Percentiles rank a stretch among this genome's conserved stretches.
Conservation (phyloP, 2,888 invertebrate species). For the Hesperia comma region DNA sequence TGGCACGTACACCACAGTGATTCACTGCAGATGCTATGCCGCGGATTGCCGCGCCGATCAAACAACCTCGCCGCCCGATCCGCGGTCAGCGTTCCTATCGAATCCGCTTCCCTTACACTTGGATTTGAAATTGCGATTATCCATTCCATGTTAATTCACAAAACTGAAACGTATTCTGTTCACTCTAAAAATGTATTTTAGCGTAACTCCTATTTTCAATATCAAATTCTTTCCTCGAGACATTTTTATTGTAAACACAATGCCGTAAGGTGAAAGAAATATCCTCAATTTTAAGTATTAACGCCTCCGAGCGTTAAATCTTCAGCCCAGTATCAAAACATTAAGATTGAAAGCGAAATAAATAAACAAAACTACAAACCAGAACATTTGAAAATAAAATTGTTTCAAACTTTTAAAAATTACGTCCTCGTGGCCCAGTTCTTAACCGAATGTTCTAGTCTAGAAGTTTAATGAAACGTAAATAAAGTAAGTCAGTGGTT, state of each 20-base stretch:
- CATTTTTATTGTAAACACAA: background rate
- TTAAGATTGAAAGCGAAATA: background rate
- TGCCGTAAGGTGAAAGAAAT: background rate
- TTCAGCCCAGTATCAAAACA: background rate
- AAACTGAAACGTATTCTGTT: too few relatives aligned
- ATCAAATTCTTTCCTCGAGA: background rate
- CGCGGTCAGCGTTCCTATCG: background rate
- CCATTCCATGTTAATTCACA: too few relatives aligned
- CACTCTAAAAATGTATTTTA: too few relatives aligned
- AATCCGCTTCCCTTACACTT: too few relatives aligned
- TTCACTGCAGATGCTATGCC: constrained; percentile 39
- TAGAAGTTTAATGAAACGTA: background rate
- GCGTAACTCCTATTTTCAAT: background rate
- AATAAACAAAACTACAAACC: background rate
- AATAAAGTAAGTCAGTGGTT: background rate
- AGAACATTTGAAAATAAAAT: background rate
- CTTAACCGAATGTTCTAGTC: too few relatives aligned
- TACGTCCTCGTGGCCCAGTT: too few relatives aligned
- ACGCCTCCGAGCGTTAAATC: background rate
- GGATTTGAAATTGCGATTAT: too few relatives aligned
- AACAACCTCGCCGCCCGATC: constrained; percentile 7
- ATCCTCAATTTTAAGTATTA: background rate
- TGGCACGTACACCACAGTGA: constrained; percentile 45
- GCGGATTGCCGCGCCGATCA: constrained; percentile 29
- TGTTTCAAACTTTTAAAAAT: too few relatives aligned